Base-by-base conservation (phyloP, 1,140 invertebrate genomes). In the Drosophila auraria region DNA sequence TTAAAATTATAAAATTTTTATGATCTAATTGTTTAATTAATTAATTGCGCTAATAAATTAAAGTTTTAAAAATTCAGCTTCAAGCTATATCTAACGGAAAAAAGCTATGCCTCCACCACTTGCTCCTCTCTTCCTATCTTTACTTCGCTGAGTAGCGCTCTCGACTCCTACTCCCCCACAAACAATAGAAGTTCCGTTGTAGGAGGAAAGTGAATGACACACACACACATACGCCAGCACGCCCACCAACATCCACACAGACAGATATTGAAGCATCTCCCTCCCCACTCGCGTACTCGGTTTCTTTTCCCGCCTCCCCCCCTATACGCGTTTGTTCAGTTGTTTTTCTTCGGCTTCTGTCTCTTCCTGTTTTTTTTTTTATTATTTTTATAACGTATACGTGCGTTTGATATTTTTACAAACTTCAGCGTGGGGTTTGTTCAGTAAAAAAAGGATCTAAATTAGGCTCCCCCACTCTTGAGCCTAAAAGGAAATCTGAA, bases 121-220 rank as follows among this genome's bases (percentile, higher is more conserved):
- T 51, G 49, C 61, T 42, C 50, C 36, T 66, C 51, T 51, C 40
- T 58, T 20, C 14, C 23, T 49, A 5, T 42, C 38, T 40, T 36
- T 47, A n/a, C 44, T 61, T 38, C 33, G 20, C 27, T 65, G 51
- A 54, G 58, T 45, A 63, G 64, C 40, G 40, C 51, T 53, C 58
- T 83, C 64, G 9, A 17, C 65, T 53, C 57, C 44, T 42, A 54
- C 30, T 56, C 58, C 56, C 30, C 58, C 75, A 78, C 66, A 78
- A 87, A 89, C 83, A 89, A 89, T 83, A 80, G 84, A 80, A 83
- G 80, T 83, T 87, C 71, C 80, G 65, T 45, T 76, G 71, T 72
- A 53, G 58, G 40, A 63, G 51, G 65, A 64, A 59, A 84, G 49
- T 45, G 58, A 61, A 63, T 64, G 50, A 79, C 80, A 76, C 30